phyloP scores from a whole-genome alignment of 2,113 vertebrate species.

The Gambusia holbrooki region DNA sequence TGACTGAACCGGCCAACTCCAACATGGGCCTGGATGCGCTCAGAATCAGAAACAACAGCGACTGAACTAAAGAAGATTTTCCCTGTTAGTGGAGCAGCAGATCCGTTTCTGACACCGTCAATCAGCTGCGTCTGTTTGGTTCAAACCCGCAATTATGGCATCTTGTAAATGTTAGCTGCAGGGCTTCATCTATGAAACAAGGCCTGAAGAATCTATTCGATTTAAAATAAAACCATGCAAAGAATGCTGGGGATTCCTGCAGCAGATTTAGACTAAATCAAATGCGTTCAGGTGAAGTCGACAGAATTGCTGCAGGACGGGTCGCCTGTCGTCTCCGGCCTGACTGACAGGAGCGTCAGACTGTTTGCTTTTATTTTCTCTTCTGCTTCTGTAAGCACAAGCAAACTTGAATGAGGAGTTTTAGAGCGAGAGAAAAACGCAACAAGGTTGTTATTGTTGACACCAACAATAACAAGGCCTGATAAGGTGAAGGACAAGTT shows the following conservation, averaged over 20 bases:
- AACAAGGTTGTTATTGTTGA: not conserved
- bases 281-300: not conserved
- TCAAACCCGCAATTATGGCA: not conserved
- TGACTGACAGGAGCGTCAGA: no score
- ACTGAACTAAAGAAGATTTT: constrained; percentile 12
- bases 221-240: not conserved
- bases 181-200: not conserved
- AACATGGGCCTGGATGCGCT: constrained; percentile 52
- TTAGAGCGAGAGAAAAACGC: not conserved
- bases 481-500: not conserved
- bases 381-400: no score
- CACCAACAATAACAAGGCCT: not conserved
- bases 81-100: constrained; percentile 16
- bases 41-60: constrained; percentile 41
- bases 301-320: no score
- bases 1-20: constrained; percentile 58
- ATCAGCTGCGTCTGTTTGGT: not conserved
- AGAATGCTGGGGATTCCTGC: not conserved
- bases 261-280: not conserved
- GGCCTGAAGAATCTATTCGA: not conserved
- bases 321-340: not conserved
- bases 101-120: not conserved
- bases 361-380: no score
- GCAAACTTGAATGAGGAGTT: not conserved
- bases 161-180: not conserved